Conservation (phyloP, 2,888 invertebrate species). For the Ctenicera cuprea region DNA sequence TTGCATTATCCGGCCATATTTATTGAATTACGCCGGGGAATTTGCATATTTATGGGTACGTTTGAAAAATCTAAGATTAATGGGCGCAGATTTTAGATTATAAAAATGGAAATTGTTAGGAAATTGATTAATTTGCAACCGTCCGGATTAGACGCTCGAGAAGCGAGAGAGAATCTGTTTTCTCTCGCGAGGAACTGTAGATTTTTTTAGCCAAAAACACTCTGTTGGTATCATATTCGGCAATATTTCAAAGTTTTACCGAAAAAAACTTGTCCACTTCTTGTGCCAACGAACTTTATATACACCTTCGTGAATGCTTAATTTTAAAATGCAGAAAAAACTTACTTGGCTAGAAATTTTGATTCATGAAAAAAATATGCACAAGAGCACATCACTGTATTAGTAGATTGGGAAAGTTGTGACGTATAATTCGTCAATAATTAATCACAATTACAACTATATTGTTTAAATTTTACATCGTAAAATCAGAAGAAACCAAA, state of each 20-base stretch:
- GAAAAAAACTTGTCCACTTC: constrained; percentile 1
- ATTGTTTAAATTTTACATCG: no score
- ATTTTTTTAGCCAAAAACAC: constrained; percentile 6
- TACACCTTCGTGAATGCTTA: no score
- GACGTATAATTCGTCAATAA: no score
- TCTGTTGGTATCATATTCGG: background rate
- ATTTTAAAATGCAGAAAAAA: no score
- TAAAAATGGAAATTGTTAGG: constrained; percentile 32
- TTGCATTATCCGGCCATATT: constrained; percentile 44
- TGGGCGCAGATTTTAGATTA: constrained; percentile 30
- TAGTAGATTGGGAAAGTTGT: no score
- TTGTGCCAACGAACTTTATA: constrained; percentile 17
- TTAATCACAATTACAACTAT: no score
- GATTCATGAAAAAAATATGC: no score
- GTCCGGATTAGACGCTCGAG: background rate
- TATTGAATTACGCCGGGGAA: constrained; percentile 36
- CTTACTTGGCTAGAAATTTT: no score
- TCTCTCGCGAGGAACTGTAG: constrained; percentile 8
- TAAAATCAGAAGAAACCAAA: no score
- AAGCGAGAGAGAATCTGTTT: constrained; percentile 3
- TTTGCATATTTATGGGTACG: constrained; percentile 31
- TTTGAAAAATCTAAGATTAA: constrained; percentile 30
- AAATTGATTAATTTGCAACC: constrained; percentile 22
- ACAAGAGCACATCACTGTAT: no score
- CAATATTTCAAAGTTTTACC: constrained; percentile 13